Percentiles rank a stretch among this genome's conserved stretches.
Conservation (phyloP, 2,888 invertebrate genomes). For the Rhingia rostrata region DNA sequence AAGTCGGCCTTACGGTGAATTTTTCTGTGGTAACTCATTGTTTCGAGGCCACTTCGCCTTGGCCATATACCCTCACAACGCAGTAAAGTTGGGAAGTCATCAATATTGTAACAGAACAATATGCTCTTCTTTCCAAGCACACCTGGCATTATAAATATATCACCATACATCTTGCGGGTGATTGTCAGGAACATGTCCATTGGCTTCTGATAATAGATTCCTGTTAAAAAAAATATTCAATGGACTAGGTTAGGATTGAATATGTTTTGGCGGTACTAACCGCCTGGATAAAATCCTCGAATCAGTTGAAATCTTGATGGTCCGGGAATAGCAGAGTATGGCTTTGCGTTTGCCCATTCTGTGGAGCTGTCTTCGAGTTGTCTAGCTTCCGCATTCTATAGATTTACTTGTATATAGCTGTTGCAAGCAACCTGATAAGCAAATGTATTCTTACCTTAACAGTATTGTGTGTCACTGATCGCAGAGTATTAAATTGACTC, state of each 20-base stretch:
- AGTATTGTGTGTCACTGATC: too few relatives aligned
- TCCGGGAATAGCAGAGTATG: conserved; percentile 78
- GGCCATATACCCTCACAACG: conserved; percentile 76
- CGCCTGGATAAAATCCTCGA: conserved; percentile 78
- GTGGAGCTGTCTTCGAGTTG: conserved; percentile 53
- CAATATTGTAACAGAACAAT: conserved; percentile 69
- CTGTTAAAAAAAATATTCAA: background rate
- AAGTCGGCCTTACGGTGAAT: conserved; percentile 77
- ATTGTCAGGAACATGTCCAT: conserved; percentile 9
- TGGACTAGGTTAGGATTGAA: background rate
- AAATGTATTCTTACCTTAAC: too few relatives aligned
- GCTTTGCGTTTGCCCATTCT: conserved; percentile 80
- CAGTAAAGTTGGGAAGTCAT: conserved; percentile 79
- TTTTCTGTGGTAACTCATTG: conserved; percentile 80
- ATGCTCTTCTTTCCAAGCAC: conserved; percentile 78
- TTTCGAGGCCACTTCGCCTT: conserved; percentile 78
- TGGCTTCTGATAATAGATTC: conserved; percentile 59
- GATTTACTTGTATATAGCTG: too few relatives aligned
- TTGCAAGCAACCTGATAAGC: too few relatives aligned
- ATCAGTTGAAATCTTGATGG: conserved; percentile 77
- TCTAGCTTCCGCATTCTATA: too few relatives aligned
- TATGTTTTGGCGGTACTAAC: conserved; percentile 66
- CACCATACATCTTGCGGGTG: conserved; percentile 79
- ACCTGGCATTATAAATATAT: conserved; percentile 81
- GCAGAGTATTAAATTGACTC: too few relatives aligned